phyloP scores from a whole-genome alignment of 2,797 vertebrate genomes.

The Allenopithecus nigroviridis region DNA sequence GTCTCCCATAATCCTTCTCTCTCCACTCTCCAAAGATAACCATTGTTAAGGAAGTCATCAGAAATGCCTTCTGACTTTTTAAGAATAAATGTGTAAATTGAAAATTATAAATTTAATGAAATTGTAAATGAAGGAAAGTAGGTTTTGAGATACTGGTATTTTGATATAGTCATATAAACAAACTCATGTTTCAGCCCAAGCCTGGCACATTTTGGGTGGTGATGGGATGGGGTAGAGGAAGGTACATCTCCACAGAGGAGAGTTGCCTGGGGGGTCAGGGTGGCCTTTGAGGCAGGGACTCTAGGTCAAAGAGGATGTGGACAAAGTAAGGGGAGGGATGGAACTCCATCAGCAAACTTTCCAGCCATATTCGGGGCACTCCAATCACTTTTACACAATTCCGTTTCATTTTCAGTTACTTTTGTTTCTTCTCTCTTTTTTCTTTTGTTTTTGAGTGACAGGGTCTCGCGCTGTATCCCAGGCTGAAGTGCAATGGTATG shows the following conservation, averaged over 20 bases:
- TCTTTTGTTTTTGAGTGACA: not conserved
- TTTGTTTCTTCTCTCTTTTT: not conserved
- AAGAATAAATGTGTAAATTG: not conserved
- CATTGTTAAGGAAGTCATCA: not conserved
- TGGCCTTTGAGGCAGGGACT: not conserved
- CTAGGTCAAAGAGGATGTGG: not conserved
- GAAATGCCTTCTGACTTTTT: constrained; percentile 16
- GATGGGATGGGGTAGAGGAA: not conserved
- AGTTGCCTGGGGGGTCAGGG: not conserved
- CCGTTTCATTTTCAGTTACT: not conserved
- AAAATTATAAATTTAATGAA: not conserved
- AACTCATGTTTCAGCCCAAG: not conserved
- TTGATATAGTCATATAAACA: not conserved
- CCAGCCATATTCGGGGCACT: not conserved
- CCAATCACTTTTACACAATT: not conserved
- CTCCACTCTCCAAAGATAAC: not conserved
- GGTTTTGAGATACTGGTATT: not conserved
- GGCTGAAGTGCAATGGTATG: not conserved
- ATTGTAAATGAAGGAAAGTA: not conserved
- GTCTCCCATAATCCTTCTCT: not conserved
- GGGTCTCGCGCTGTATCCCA: not conserved
- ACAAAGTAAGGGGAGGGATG: not conserved
- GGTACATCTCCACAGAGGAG: not conserved
- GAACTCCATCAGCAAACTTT: accelerated
- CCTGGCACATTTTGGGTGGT: not conserved